Conservation (phyloP, 2,113 vertebrate species). For the Struthio camelus region DNA sequence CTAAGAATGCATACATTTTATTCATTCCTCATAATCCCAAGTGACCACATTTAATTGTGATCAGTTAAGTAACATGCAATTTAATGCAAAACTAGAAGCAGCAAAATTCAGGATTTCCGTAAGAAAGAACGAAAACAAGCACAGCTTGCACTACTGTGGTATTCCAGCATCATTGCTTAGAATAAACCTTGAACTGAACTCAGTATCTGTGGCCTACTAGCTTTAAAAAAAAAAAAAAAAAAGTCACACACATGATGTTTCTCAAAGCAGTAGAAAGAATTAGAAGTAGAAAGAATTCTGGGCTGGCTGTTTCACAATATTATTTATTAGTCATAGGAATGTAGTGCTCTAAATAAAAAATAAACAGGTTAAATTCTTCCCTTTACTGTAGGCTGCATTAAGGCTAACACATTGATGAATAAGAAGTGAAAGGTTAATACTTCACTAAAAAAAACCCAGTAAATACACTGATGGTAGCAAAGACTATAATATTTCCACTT, state of each 20-base stretch:
- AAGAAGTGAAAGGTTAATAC: not conserved
- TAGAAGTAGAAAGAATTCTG: not conserved
- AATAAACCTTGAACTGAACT: not conserved
- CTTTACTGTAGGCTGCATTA: not conserved
- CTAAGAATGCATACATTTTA: not conserved
- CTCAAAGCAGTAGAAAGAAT: not conserved
- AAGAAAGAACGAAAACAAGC: not conserved
- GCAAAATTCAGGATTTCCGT: not conserved
- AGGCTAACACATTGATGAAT: not conserved
- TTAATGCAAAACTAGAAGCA: not conserved
- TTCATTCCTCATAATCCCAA: not conserved
- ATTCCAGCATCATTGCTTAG: not conserved
- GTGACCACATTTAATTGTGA: not conserved
- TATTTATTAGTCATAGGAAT: too few relatives aligned
- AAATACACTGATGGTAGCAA: not conserved
- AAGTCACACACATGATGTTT: not conserved
- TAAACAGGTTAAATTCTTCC: not conserved
- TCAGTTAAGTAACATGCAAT: not conserved
- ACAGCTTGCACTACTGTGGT: not conserved
- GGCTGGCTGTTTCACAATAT: not conserved
- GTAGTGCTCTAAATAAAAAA: too few relatives aligned
- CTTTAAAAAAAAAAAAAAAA: not conserved
- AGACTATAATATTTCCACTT: not conserved
- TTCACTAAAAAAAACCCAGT: not conserved
- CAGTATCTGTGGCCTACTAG: not conserved